These are phyloP conservation scores for Caenorhabditis imperialis DNA, from an alignment of 2,888 invertebrate genomes.

Conservation along the genomic window DNA sequence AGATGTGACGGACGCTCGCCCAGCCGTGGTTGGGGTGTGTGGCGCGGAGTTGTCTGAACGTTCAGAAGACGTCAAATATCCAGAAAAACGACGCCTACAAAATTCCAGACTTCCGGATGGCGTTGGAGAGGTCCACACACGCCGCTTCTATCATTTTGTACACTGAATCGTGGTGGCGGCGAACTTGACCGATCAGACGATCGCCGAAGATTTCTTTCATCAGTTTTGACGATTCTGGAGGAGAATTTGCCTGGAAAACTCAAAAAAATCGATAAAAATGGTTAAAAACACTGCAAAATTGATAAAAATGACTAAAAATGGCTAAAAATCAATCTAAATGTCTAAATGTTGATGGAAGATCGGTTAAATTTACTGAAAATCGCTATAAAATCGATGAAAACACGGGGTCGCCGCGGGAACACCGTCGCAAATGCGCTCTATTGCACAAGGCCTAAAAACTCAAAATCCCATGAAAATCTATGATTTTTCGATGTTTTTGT, in stretches of 20 bases:
- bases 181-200: background rate
- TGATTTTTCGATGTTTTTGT: too few relatives aligned
- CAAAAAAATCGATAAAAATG: too few relatives aligned
- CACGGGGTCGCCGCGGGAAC: too few relatives aligned
- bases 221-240: constrained; percentile 6
- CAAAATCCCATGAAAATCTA: too few relatives aligned
- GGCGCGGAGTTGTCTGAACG: constrained; percentile 12
- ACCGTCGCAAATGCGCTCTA: too few relatives aligned
- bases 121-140: constrained; percentile 10
- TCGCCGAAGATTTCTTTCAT: constrained; percentile 23
- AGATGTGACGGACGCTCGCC: constrained; percentile 23
- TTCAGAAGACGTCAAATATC: background rate
- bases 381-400: too few relatives aligned
- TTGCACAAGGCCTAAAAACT: too few relatives aligned
- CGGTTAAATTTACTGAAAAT: too few relatives aligned
- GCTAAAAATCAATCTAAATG: too few relatives aligned
- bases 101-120: constrained; percentile 18
- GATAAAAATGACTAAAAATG: too few relatives aligned
- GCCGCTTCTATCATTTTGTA: constrained; percentile 16
- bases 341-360: too few relatives aligned
- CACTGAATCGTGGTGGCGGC: background rate
- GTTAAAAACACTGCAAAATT: too few relatives aligned
- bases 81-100: constrained; percentile 4
- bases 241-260: constrained; percentile 16
- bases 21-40: constrained; percentile 8